Evolutionary conservation across 2,888 invertebrate genomes (phyloP).

Genomic region (Dicyrtomina minuta): DNA sequence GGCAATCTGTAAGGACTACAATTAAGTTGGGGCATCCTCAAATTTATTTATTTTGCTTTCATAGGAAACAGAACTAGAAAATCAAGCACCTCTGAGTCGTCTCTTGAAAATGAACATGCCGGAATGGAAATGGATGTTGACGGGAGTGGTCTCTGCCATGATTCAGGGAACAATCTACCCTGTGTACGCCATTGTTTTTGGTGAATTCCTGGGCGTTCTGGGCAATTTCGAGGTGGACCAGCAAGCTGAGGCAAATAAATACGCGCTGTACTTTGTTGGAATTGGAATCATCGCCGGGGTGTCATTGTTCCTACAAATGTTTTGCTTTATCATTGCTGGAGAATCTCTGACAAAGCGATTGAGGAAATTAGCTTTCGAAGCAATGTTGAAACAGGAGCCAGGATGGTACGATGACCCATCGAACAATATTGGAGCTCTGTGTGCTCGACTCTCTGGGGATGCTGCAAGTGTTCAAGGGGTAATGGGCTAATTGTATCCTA

Average conservation of each 20-base stretch:
- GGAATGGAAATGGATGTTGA: slow-evolving; percentile 68
- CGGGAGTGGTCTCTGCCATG: slow-evolving; percentile 66
- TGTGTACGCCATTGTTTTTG: slow-evolving; percentile 74
- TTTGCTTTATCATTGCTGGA: slow-evolving; percentile 74
- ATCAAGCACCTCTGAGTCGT: slow-evolving; percentile 58
- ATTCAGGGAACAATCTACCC: slow-evolving; percentile 73
- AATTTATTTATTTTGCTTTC: slow-evolving; percentile 34
- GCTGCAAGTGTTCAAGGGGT: slow-evolving; percentile 79
- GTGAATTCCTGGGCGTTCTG: slow-evolving; percentile 70
- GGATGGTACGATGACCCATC: slow-evolving; percentile 46
- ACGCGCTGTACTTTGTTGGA: slow-evolving; percentile 55
- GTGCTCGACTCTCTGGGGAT: slow-evolving; percentile 73
- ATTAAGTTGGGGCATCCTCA: too few species aligned
- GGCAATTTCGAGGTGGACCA: slow-evolving; percentile 47
- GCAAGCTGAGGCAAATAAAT: slow-evolving; percentile 41
- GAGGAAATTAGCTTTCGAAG: slow-evolving; percentile 66
- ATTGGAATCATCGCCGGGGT: slow-evolving; percentile 56
- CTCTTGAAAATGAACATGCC: slow-evolving; percentile 68
- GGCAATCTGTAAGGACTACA: too few species aligned
- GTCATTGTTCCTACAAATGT: slow-evolving; percentile 60
- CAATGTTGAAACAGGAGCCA: slow-evolving; percentile 70
- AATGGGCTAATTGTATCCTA: slow-evolving; percentile 41
- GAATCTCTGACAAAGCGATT: slow-evolving; percentile 75
- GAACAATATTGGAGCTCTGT: slow-evolving; percentile 69
- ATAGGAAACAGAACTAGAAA: slow-evolving; percentile 39